Evolutionary conservation across 2,797 vertebrate genomes (phyloP).

Genomic region (Cephalopachus bancanus): DNA sequence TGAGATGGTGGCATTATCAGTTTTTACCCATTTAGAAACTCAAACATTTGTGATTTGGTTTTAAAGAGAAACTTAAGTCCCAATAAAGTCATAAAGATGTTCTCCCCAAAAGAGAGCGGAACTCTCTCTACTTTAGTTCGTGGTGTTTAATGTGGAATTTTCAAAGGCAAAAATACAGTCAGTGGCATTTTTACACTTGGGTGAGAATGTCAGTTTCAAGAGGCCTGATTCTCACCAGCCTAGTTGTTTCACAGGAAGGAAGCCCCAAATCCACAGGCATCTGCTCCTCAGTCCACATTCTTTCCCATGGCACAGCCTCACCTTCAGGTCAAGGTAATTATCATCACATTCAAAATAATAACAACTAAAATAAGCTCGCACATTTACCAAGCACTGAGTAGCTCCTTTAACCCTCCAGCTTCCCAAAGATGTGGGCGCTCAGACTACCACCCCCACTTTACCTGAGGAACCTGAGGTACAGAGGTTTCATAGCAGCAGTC

Average conservation of each 20-base stretch:
- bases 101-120: background rate
- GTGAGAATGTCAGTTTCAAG: background rate
- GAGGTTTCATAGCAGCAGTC: background rate
- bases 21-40: conserved; percentile 42
- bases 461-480: background rate
- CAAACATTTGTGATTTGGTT: conserved; percentile 46
- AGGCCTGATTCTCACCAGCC: background rate
- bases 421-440: background rate
- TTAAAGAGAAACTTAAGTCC: conserved; percentile 28
- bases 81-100: background rate
- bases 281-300: background rate
- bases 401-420: background rate
- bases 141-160: background rate
- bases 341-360: background rate
- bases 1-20: background rate
- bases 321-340: background rate
- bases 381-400: background rate
- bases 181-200: conserved; percentile 17
- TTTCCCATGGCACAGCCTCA: background rate
- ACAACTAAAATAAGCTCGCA: background rate
- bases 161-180: conserved; percentile 14
- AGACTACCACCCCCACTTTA: background rate
- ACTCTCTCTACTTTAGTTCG: background rate
- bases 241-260: background rate
- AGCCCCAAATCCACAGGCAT: background rate